Base-by-base conservation (phyloP, 2,797 vertebrate genomes). In the Tadarida brasiliensis region DNA sequence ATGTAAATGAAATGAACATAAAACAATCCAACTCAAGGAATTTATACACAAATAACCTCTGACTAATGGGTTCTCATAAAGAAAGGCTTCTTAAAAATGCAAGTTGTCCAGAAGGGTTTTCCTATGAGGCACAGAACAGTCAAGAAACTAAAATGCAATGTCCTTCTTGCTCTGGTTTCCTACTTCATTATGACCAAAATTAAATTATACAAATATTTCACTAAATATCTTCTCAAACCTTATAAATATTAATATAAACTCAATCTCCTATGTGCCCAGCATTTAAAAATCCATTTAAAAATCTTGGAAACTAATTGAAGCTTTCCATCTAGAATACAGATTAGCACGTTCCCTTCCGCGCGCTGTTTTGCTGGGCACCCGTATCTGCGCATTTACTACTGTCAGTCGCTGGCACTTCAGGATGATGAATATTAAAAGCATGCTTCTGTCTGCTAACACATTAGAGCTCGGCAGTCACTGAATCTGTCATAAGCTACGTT, bases 171-270 rank as follows among this genome's bases (percentile, higher is more conserved):
- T 74, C 33, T 20, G 88, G 89, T 61, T 96, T 76, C 93, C n/a
- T 92, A 88, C 98, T 96, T 94, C 97, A 97, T 98, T 97, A 97
- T 6, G 97, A 97, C 96, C 97, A 97, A 98, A 98, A 98, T 98
- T 97, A 97, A 98, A 98, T 98, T 98, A 98, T 63, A 98, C 98
- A 98, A 98, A 97, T 98, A 98, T 98, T 98, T 98, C 98, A 94
- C 98, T 98, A 98, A 98, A 97, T 98, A 98, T 98, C 98, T 98
- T 97, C 97, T 98, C 81, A 96, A 97, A 96, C 92, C 97, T 98
- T 96, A 98, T 98, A 98, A 98, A 98, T 98, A 98, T 98, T 98
- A 98, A 98, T 98, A 98, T 80, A 96, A 96, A 96, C 97, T 95
- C 98, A 28, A 94, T 98, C 97, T 98, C 97, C 94, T 96, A 96